Base-by-base conservation (phyloP, 2,888 invertebrate genomes). In the Oligia latruncula region DNA sequence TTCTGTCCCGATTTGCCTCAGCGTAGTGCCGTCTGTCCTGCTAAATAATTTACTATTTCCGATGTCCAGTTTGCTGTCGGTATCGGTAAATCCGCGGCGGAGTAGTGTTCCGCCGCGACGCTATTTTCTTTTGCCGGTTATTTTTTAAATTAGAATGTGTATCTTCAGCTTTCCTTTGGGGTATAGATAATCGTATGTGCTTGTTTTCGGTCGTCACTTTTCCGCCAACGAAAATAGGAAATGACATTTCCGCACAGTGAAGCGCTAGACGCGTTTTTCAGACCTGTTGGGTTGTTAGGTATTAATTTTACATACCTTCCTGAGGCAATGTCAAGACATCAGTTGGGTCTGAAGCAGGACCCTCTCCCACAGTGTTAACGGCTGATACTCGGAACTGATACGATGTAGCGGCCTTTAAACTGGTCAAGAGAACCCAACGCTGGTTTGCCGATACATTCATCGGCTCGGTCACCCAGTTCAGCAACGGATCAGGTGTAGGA, bases 311-410 rank as follows among this genome's bases (percentile, higher is more conserved):
- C 97, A 97, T 97, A 99, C 99, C 99, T 98, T 99, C 99, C 97
- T 99, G 99, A 0, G 99, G 99, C 89, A 99, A 97, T 90, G 98
- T 98, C 76, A 99, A 98, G 75, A 98, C 97, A 92, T 99, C 99
- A 87, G 99, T 99, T 0, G 99, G 98, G 81, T 98, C 98, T 0
- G 99, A 99, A 3, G 99, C 98, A 1, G 98, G 98, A 5, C 99
- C 99, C 93, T 99, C 99, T 0, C 99, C 99, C 1, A 99, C 99
- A 73, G 98, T 98, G 95, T 99, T 99, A 20, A 99, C 98, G 23
- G 99, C 99, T 85, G 98, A 98, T n/a, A 99, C 98, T 84, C 99
- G 97, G 95, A 99, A 99, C 94, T 99, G 99, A 95, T 99, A 99
- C 0, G 98, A 98, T 0, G 99, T 98, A 0, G 99, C 99, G 0